Base-by-base conservation (phyloP, 2,113 vertebrate genomes). In the Lagopus leucura region DNA sequence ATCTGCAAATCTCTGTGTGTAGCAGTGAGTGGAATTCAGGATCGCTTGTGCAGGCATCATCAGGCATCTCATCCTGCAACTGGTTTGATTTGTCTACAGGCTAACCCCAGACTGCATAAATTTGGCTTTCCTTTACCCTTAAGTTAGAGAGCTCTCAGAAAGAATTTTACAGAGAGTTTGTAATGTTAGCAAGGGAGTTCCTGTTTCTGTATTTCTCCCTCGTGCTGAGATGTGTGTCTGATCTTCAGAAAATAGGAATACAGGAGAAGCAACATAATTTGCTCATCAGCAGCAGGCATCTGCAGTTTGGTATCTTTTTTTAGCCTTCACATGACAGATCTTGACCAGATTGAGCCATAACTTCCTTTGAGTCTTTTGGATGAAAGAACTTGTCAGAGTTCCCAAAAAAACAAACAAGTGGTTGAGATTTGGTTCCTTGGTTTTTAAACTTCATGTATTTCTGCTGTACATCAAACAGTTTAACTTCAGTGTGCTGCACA, bases 11-110 rank as follows among this genome's bases (percentile, higher is more conserved):
- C 12, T 85, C 48, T 0, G 0, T 30, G 66, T 54, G n/a, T 42
- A 74, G 9, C 43, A 58, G 43, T 27, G n/a, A 86, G 42, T n/a
- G 55, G 30, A 25, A 54, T 60, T 47, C 42, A 30, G n/a, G 38
- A 60, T 65, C 24, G 11, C 0, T 1, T 20, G 27, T 0, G 1
- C 48, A 50, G 28, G 55, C 34, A 16, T 2, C 6, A 12, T 50
- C 24, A 83, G 45, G 76, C 55, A 71, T 14, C 11, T 79, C 80
- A 27, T 80, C 18, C 48, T 88, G 43, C 4, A 25, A 19, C n/a
- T 25, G 13, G 22, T 66, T 32, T 36, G n/a, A 27, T 75, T 79
- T 88, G 27, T 52, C 82, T 27, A 10, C 6, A 5, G 32, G 10
- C 5, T 74, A 71, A 38, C 14, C 2, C 0, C 12, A 28, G 22